These are phyloP conservation scores for Takifugu bimaculatus DNA, from an alignment of 2,113 vertebrate genomes.

Conservation along the genomic window DNA sequence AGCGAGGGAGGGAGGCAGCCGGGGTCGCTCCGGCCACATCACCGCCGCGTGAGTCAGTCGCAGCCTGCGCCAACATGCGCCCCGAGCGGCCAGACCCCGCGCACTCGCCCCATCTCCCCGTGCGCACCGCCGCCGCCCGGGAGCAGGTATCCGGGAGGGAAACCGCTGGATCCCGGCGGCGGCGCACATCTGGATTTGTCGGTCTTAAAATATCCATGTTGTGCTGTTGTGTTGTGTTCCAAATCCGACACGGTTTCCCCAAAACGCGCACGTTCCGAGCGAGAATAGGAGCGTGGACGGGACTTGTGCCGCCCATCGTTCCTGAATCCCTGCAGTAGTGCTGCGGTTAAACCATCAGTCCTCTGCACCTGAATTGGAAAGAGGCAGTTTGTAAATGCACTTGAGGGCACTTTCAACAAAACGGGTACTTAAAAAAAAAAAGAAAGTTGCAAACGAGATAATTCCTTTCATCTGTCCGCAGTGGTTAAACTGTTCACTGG, in stretches of 20 bases:
- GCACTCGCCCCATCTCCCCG: conserved; percentile 48
- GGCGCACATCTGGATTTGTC: conserved; percentile 35
- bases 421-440: conserved; percentile 75
- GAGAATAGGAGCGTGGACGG: conserved; percentile 23
- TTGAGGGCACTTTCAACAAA: conserved; percentile 76
- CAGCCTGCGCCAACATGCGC: conserved; percentile 72
- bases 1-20: conserved; percentile 38
- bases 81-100: conserved; percentile 64
- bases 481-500: conserved; percentile 44
- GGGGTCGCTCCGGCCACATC: conserved; percentile 71
- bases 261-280: conserved; percentile 29
- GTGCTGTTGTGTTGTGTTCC: conserved; percentile 11
- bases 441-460: conserved; percentile 56
- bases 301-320: conserved; percentile 10
- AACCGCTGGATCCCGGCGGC: conserved; percentile 21
- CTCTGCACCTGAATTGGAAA: conserved; percentile 71
- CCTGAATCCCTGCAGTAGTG: conserved; percentile 29
- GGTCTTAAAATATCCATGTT: conserved; percentile 31
- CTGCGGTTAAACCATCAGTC: conserved; percentile 47
- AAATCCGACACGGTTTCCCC: conserved; percentile 25
- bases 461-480: conserved; percentile 29
- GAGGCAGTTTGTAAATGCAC: conserved; percentile 72
- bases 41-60: conserved; percentile 70
- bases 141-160: conserved; percentile 50
- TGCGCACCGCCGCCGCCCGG: conserved; percentile 17